Conservation (phyloP, 2,113 vertebrate genomes). For the Capreolus pygargus region DNA sequence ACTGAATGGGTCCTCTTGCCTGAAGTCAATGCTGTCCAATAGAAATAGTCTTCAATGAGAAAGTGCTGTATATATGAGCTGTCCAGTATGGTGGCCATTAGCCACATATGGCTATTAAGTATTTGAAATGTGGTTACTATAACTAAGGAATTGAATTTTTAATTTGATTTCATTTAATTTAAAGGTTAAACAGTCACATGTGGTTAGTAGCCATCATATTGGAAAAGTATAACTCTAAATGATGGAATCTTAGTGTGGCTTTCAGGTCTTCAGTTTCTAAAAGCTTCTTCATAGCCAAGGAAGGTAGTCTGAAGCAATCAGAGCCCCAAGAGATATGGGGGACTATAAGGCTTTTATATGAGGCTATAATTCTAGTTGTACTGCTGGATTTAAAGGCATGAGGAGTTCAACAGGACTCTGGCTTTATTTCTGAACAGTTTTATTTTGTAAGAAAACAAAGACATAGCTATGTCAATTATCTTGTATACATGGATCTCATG, state of each 20-base stretch:
- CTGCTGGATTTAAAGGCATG: neutral
- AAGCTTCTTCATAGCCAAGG: neutral
- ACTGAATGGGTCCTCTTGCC: neutral
- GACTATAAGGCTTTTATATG: neutral
- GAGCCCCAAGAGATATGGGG: neutral
- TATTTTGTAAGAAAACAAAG: constrained; percentile 21
- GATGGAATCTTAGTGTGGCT: neutral
- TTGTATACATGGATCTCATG: neutral
- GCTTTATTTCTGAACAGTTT: neutral
- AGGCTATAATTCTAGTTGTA: neutral
- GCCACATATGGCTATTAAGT: neutral
- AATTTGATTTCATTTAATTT: neutral
- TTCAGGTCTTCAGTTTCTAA: neutral
- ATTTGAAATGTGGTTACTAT: neutral
- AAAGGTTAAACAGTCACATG: neutral
- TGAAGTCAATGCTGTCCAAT: neutral
- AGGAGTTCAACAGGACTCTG: neutral
- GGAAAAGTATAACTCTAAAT: neutral
- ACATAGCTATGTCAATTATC: neutral
- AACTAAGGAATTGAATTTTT: neutral
- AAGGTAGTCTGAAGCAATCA: neutral
- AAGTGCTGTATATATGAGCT: neutral
- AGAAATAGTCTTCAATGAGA: neutral
- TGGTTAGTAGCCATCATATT: neutral
- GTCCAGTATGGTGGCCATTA: neutral